phyloP scores from a whole-genome alignment of 2,113 vertebrate species.

The Anser brachyrhynchus region DNA sequence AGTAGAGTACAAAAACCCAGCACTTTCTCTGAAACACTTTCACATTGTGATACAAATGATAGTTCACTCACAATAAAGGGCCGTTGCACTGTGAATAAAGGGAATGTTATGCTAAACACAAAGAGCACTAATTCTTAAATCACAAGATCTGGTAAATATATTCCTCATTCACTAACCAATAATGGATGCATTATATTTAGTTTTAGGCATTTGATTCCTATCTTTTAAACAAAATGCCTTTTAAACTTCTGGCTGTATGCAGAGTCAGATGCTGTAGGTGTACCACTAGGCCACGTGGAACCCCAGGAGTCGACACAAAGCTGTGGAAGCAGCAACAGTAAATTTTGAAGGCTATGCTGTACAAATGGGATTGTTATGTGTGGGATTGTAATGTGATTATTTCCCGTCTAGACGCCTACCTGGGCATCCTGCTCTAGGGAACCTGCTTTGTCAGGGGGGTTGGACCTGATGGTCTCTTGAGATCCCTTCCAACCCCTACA shows the following conservation, averaged over 20 bases:
- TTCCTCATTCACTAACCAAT: constrained; percentile 33
- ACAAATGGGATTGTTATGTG: background rate
- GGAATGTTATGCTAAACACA: constrained; percentile 10
- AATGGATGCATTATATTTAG: background rate
- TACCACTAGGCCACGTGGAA: background rate
- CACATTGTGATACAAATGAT: background rate
- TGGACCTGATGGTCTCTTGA: too few species aligned
- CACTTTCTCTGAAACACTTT: background rate
- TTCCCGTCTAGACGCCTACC: too few species aligned
- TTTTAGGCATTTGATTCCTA: constrained; percentile 1
- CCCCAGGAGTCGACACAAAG: background rate
- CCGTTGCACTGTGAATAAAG: background rate
- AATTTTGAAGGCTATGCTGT: background rate
- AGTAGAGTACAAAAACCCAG: background rate
- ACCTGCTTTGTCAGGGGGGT: too few species aligned
- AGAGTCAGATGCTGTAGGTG: background rate
- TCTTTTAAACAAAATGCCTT: constrained; percentile 22
- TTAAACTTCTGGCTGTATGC: background rate
- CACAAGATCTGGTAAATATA: constrained; percentile 42
- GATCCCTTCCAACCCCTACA: too few species aligned
- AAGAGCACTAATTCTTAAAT: constrained; percentile 5
- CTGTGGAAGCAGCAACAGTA: background rate
- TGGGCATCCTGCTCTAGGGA: too few species aligned
- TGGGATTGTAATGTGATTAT: too few species aligned
- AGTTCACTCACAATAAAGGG: background rate